Percentiles rank a stretch among this genome's conserved stretches.
These are phyloP conservation scores for Hephaestus fuliginosus DNA, from an alignment of 2,797 vertebrate genomes.

Conservation along the genomic window DNA sequence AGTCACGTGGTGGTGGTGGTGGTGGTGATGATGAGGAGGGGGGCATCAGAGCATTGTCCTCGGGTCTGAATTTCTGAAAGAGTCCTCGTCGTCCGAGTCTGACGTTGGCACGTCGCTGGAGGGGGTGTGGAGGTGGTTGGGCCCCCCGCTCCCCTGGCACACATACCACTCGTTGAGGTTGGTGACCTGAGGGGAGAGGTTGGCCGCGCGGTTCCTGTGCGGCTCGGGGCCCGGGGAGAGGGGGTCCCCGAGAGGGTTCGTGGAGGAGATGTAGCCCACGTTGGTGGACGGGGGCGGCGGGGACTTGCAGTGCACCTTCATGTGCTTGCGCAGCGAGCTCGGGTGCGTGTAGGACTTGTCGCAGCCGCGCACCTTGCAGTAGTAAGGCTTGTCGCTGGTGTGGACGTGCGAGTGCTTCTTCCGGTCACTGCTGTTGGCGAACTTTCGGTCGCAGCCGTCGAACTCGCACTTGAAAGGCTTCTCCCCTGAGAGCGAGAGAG, in stretches of 20 bases:
- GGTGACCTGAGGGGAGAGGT: slow-evolving; percentile 96
- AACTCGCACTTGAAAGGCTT: slow-evolving; percentile 99
- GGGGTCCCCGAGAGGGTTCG: slow-evolving; percentile 87
- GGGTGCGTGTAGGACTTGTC: slow-evolving; percentile 97
- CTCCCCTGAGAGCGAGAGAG: slow-evolving; percentile 88
- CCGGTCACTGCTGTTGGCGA: slow-evolving; percentile 98
- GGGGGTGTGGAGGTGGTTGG: slow-evolving; percentile 92
- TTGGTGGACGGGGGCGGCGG: slow-evolving; percentile 91
- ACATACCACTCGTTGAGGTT: slow-evolving; percentile 99
- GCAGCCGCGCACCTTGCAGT: slow-evolving; percentile 96
- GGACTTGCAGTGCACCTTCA: slow-evolving; percentile 99
- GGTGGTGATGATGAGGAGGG: slow-evolving; percentile 2
- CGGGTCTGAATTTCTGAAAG: slow-evolving; percentile 90
- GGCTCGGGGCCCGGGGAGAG: slow-evolving; percentile 88
- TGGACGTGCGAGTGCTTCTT: slow-evolving; percentile 99
- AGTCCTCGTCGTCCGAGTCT: slow-evolving; percentile 93
- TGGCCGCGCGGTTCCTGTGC: slow-evolving; percentile 87
- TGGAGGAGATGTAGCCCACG: slow-evolving; percentile 87
- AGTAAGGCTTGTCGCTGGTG: slow-evolving; percentile 98
- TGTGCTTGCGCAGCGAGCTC: slow-evolving; percentile 96
- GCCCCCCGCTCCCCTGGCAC: slow-evolving; percentile 93
- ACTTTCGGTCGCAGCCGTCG: slow-evolving; percentile 97
- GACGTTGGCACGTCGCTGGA: slow-evolving; percentile 93
- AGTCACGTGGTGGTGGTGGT: slow-evolving; percentile 59
- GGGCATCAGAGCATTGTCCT: slow-evolving; percentile 93